Evolutionary conservation across 2,888 invertebrate species (phyloP), one percentile per base, ranked within the genome.

Genomic region (Drosophila neotestacea): DNA sequence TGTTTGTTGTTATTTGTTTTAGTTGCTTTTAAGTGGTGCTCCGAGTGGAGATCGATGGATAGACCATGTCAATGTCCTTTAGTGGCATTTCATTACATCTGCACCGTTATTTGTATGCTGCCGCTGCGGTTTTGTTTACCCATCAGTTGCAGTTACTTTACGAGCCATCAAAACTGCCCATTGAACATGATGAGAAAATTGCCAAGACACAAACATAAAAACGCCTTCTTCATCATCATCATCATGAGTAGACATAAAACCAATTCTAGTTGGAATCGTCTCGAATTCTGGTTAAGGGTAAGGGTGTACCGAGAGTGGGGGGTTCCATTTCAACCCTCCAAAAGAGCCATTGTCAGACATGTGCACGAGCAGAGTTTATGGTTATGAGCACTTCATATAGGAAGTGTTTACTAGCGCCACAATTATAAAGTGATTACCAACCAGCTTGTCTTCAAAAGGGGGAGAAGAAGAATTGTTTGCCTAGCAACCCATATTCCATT

Each of bases 31-130:
- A 78, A 78, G 78, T 78, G 77, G 70, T 70, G 63, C 34, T 22
- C 22, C 52, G 39, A 46, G 60, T 54, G 55, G 51, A 77, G 81
- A 81, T 85, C 88, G 88, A 89, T 85, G 73, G 79, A 73, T 79
- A 66, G 79, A 63, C 72, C 90, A 79, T 85, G 90, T 89, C 91
- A 90, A 91, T 82, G 88, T 88, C 86, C 90, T 83, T 83, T 87
- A 50, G 46, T 65, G 74, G 77, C 88, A 85, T 83, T 83, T 88
- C 83, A 88, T 88, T 88, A 79, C 83, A 73, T 58, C 56, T 89
- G 79, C 76, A 77, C 54, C 70, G 72, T 59, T 72, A 81, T 81
- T 72, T 55, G 54, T 60, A 51, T 62, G 64, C 44, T 46, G 76
- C 34, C 9, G 52, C 70, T 72, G 75, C 63, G 76, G 66, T 61